Conservation (phyloP, 1,140 invertebrate genomes). For the Microplitis mediator region DNA sequence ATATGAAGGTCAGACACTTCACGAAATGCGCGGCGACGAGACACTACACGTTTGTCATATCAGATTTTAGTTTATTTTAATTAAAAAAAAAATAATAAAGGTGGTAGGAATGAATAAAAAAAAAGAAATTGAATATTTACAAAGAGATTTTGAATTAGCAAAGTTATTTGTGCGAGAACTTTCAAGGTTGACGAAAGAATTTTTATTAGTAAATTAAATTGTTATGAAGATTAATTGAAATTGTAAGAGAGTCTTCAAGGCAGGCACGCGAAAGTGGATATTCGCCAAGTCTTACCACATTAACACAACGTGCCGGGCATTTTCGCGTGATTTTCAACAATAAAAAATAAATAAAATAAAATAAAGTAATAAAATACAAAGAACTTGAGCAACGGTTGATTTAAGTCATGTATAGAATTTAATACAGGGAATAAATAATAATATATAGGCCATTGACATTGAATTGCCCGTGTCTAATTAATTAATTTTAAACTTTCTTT, state of each 20-base stretch:
- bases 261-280: constrained; percentile 19
- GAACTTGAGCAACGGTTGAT: constrained; percentile 38
- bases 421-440: background rate
- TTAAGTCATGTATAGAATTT: constrained; percentile 32
- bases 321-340: constrained; percentile 32
- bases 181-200: background rate
- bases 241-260: constrained; percentile 1
- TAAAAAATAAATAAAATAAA: background rate
- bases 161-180: background rate
- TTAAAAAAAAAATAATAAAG: background rate
- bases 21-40: too few species aligned
- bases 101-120: background rate
- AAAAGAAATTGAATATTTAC: background rate
- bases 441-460: constrained; percentile 43
- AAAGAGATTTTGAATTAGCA: background rate
- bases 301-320: constrained; percentile 27
- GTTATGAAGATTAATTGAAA: background rate
- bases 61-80: too few species aligned
- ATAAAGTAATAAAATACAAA: too few species aligned
- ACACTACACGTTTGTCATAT: too few species aligned
- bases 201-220: background rate
- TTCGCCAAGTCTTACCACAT: constrained; percentile 40
- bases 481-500: constrained; percentile 20
- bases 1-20: too few species aligned
- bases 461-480: constrained; percentile 39